Evolutionary conservation across 2,113 vertebrate species (phyloP).

Genomic region (Potamarius usumacintae): DNA sequence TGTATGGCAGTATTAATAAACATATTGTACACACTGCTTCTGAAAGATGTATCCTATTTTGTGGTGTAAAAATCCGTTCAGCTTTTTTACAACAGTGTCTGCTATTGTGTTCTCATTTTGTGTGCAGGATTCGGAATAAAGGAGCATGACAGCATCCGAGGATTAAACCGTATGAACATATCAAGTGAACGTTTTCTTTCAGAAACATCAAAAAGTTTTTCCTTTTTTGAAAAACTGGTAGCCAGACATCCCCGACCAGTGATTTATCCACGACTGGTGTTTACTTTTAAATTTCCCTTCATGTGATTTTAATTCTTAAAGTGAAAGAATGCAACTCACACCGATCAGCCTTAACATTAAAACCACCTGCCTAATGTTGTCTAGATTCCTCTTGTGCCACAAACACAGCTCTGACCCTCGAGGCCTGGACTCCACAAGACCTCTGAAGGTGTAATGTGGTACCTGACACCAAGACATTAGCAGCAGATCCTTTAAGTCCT

Average conservation of each 20-base stretch:
- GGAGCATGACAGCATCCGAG: background rate
- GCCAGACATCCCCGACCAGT: background rate
- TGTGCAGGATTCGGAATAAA: background rate
- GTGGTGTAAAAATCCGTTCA: background rate
- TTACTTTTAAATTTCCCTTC: too few species aligned
- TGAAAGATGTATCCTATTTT: background rate
- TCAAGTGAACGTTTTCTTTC: background rate
- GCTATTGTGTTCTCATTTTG: background rate
- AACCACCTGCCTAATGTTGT: too few species aligned
- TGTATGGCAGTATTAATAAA: background rate
- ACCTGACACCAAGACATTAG: too few species aligned
- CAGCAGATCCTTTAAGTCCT: too few species aligned
- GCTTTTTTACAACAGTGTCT: background rate
- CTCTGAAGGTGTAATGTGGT: too few species aligned
- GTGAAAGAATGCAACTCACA: too few species aligned
- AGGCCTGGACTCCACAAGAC: too few species aligned
- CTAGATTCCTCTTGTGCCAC: too few species aligned
- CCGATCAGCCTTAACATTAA: too few species aligned
- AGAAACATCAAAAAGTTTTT: too few species aligned
- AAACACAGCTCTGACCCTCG: too few species aligned
- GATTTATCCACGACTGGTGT: background rate
- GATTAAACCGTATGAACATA: background rate
- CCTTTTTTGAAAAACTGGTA: background rate
- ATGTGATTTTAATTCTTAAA: too few species aligned
- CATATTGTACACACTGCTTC: background rate